Base-by-base conservation (phyloP, 2,888 invertebrate genomes). In the Dendrolimus houi region DNA sequence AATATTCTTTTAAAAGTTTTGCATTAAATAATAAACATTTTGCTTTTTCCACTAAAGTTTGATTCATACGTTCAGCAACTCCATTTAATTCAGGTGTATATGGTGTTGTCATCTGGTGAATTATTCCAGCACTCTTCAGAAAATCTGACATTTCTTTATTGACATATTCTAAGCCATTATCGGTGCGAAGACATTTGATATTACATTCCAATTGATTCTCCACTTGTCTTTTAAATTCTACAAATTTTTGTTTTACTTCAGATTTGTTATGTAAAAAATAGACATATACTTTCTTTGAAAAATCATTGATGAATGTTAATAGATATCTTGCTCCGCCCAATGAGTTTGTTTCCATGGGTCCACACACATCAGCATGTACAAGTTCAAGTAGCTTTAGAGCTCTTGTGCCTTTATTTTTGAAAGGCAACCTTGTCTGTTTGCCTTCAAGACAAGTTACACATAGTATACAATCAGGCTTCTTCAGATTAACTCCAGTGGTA, bases 71-170 rank as follows among this genome's bases (percentile, higher is more conserved):
- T 57, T 79, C 78, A 1, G 73, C 64, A 1, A 69, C n/a, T 1
- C 73, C 77, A 64, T 77, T 79, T 52, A 72, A 69, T 56, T 75
- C 64, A 0, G 73, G 72, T 6, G 66, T 71, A 53, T 72, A 67
- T 0, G 75, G 63, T 8, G 66, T 61, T 0, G 68, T 64, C 0
- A 61, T 62, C 56, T 70, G 63, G 56, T 72, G 69, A 1, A 29
- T 54, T 8, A 75, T 77, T 9, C 73, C 75, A 55, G 61, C 42
- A n/a, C 54, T 53, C 41, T 41, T 13, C 14, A 56, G 47, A 52
- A 13, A 55, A 54, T 41, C 42, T 3, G 61, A 54, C 29, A 62
- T 58, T 40, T 55, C 17, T 12, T 59, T 58, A 42, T 62, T 64
- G 14, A 60, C 55, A 55, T 66, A 66, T 60, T 66, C 64, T 3